phyloP scores from a whole-genome alignment of 2,113 vertebrate genomes.

The Danionella cerebrum region DNA sequence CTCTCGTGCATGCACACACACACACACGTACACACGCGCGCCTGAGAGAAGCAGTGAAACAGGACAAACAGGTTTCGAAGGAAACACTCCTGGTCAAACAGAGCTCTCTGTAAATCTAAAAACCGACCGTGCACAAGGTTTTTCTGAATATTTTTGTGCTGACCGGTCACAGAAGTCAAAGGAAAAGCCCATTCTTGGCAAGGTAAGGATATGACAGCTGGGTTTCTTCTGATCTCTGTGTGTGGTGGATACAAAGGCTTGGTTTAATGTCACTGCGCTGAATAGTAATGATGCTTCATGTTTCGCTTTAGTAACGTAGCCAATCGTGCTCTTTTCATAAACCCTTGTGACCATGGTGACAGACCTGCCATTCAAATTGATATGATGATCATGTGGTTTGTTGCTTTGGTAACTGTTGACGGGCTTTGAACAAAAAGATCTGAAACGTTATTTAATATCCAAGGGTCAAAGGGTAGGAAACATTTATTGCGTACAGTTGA shows the following conservation, averaged over 20 bases:
- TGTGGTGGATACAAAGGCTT: neutral
- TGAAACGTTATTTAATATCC: too few relatives aligned
- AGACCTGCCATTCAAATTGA: slow-evolving; percentile 5
- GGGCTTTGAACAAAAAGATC: too few relatives aligned
- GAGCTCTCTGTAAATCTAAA: too few relatives aligned
- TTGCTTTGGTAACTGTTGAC: slow-evolving; percentile 30
- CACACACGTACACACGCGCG: neutral
- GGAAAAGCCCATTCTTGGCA: neutral
- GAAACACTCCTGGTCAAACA: neutral
- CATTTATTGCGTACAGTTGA: too few relatives aligned
- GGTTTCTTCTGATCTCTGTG: neutral
- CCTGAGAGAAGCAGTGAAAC: slow-evolving; percentile 14
- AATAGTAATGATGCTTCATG: neutral
- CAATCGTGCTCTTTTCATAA: neutral
- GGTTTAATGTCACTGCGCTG: neutral
- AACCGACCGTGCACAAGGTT: too few relatives aligned
- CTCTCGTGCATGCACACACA: slow-evolving; percentile 2
- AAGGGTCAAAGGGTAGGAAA: too few relatives aligned
- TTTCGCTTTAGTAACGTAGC: neutral
- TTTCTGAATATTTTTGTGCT: neutral
- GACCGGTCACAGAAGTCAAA: neutral
- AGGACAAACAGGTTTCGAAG: slow-evolving; percentile 30
- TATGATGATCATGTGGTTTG: slow-evolving; percentile 4
- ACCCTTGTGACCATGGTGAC: neutral
- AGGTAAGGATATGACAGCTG: slow-evolving; percentile 29